Evolutionary conservation across 1,140 invertebrate species (phyloP).

Genomic region (Caenorhabditis latens): DNA sequence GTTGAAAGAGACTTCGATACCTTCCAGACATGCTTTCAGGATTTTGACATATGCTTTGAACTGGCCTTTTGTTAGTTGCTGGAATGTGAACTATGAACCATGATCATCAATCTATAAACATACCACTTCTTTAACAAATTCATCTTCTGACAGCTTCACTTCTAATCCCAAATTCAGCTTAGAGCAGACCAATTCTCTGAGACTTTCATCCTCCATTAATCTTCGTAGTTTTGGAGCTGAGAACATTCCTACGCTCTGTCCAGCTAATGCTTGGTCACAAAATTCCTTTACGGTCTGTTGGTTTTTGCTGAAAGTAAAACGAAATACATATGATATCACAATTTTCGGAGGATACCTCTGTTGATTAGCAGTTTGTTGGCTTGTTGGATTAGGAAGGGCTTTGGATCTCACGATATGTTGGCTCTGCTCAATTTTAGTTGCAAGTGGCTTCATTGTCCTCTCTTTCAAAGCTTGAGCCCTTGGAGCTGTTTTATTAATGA

Average conservation of each 20-base stretch:
- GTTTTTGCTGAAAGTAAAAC: slow-evolving; percentile 80
- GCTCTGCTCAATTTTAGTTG: slow-evolving; percentile 74
- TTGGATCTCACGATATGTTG: slow-evolving; percentile 70
- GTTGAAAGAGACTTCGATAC: slow-evolving; percentile 82
- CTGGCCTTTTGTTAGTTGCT: slow-evolving; percentile 89
- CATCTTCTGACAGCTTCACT: slow-evolving; percentile 90
- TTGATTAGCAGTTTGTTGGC: slow-evolving; percentile 67
- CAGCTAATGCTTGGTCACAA: slow-evolving; percentile 90
- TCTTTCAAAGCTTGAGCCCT: slow-evolving; percentile 77
- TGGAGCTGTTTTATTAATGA: slow-evolving; percentile 76
- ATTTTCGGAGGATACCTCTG: slow-evolving; percentile 63
- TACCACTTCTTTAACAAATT: slow-evolving; percentile 97
- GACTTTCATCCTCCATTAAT: slow-evolving; percentile 98
- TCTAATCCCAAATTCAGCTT: slow-evolving; percentile 94
- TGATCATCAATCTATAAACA: slow-evolving; percentile 77
- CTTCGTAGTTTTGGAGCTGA: slow-evolving; percentile 93
- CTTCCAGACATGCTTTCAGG: slow-evolving; percentile 88
- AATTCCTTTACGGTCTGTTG: slow-evolving; percentile 84
- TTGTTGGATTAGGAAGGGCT: slow-evolving; percentile 54
- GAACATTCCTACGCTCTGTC: slow-evolving; percentile 96
- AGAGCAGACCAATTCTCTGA: slow-evolving; percentile 93
- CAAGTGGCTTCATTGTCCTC: slow-evolving; percentile 75
- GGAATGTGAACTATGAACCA: slow-evolving; percentile 60
- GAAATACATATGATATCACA: not conserved
- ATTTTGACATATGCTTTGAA: slow-evolving; percentile 98